These are phyloP conservation scores for Plotosus lineatus DNA, from an alignment of 2,113 vertebrate species.

Conservation along the genomic window DNA sequence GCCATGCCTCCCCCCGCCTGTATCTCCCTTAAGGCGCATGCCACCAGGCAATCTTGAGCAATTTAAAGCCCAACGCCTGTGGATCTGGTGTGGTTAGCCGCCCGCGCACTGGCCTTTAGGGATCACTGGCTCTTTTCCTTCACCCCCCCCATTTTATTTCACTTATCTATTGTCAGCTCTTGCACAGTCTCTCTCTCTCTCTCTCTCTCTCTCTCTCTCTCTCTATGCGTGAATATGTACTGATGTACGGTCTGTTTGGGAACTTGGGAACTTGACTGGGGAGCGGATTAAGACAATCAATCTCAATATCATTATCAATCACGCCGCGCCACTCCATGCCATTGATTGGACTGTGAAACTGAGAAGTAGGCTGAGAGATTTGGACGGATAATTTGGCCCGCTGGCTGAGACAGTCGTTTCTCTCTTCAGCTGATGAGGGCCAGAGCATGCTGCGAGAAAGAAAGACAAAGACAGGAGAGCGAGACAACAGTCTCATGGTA, in stretches of 20 bases:
- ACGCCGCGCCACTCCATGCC: conserved; percentile 72
- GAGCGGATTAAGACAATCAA: conserved; percentile 86
- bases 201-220: conserved; percentile 25
- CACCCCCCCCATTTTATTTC: conserved; percentile 76
- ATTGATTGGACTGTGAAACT: conserved; percentile 79
- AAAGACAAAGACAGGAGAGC: not conserved
- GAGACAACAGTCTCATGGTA: not conserved
- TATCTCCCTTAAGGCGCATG: conserved; percentile 69
- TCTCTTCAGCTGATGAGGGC: conserved; percentile 66
- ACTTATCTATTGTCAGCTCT: conserved; percentile 77
- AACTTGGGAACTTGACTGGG: conserved; percentile 76
- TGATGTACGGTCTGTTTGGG: conserved; percentile 76
- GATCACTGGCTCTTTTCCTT: conserved; percentile 77
- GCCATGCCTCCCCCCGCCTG: conserved; percentile 63
- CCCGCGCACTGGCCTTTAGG: conserved; percentile 71
- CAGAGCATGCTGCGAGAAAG: conserved; percentile 50
- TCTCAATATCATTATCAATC: conserved; percentile 88
- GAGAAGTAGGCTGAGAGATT: conserved; percentile 82
- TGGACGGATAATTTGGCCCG: conserved; percentile 82
- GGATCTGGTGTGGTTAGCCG: conserved; percentile 70
- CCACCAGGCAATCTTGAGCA: conserved; percentile 80
- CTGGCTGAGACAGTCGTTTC: conserved; percentile 72
- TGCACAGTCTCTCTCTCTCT: conserved; percentile 61
- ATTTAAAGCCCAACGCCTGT: conserved; percentile 76
- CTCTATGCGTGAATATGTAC: conserved; percentile 76